Base-by-base conservation (phyloP, 1,140 invertebrate species). In the Ceratina japonica region DNA sequence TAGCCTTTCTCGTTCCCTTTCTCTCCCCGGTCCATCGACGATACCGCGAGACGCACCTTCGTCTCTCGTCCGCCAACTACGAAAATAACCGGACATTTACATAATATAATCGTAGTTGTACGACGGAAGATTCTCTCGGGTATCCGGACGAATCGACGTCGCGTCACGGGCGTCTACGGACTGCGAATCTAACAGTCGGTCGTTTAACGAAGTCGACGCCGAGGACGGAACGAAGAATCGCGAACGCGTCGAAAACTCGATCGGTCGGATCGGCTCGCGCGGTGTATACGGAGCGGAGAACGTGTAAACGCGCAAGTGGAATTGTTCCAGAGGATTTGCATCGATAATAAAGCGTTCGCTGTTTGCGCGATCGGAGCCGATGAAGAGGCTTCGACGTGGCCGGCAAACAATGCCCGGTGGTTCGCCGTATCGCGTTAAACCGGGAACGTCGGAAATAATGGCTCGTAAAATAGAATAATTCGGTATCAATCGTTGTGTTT, bases 71-170 rank as follows among this genome's bases (percentile, higher is more conserved):
- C 22, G 13, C 31, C 7, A 71, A 51, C 54, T 74, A 74, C 75
- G 65, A 71, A 85, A 85, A 81, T 84, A 85, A 72, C 51, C 49
- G 52, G 79, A 68, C 79, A 84, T 84, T 85, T 85, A 75, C 82
- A 85, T 85, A 85, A 84, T 82, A 75, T 63, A 84, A 84, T 80
- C 68, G 77, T n/a, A n/a, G n/a, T 61, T 24, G 63, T 49, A 69
- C 31, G 52, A 56, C 59, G 49, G 58, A 61, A 73, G 74, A 80
- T 75, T 68, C 52, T 68, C 52, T 66, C n/a, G 54, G 15, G 51
- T 59, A 24, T 61, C 44, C 56, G 54, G 52, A 20, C n/a, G 10
- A 54, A 70, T 16, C 0, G 20, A 73, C 13, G 44, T 3, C n/a
- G 63, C 44, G 44, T 15, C 52, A 27, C 12, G 5, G 20, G 13